These are phyloP conservation scores for Falco peregrinus DNA, from an alignment of 2,797 vertebrate species.

Conservation along the genomic window DNA sequence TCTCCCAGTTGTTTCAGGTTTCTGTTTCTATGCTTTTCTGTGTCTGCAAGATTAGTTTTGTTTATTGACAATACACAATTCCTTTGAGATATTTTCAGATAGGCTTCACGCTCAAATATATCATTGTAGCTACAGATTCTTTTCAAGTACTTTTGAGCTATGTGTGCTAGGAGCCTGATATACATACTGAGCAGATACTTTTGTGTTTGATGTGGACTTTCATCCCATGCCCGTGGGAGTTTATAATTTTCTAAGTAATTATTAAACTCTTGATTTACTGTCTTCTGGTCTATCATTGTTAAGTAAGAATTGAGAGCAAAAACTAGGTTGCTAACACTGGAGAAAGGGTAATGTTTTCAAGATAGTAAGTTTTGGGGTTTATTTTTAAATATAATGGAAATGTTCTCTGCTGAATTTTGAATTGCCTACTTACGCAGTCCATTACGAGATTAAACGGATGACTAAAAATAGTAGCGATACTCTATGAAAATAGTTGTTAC, in stretches of 20 bases:
- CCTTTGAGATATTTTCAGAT: slow-evolving; percentile 3
- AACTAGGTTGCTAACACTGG: neutral
- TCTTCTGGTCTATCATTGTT: neutral
- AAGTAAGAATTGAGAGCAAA: neutral
- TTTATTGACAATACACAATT: neutral
- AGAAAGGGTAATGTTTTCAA: neutral
- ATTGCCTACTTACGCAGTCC: neutral
- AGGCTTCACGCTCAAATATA: neutral
- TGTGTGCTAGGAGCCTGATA: neutral
- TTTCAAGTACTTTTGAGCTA: neutral
- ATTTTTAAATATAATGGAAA: neutral
- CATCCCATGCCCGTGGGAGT: neutral
- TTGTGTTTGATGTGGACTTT: slow-evolving; percentile 8
- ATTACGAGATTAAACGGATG: neutral
- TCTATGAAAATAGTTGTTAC: neutral
- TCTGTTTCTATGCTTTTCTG: neutral
- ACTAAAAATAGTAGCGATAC: neutral
- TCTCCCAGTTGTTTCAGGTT: neutral
- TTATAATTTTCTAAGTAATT: slow-evolving; percentile 9
- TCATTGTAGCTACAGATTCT: neutral
- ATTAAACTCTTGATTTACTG: slow-evolving; percentile 10
- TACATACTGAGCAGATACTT: neutral
- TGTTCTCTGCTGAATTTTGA: neutral
- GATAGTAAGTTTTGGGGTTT: neutral
- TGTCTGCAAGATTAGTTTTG: neutral